Conservation (phyloP, 2,888 invertebrate genomes). For the Lithosia quadra region DNA sequence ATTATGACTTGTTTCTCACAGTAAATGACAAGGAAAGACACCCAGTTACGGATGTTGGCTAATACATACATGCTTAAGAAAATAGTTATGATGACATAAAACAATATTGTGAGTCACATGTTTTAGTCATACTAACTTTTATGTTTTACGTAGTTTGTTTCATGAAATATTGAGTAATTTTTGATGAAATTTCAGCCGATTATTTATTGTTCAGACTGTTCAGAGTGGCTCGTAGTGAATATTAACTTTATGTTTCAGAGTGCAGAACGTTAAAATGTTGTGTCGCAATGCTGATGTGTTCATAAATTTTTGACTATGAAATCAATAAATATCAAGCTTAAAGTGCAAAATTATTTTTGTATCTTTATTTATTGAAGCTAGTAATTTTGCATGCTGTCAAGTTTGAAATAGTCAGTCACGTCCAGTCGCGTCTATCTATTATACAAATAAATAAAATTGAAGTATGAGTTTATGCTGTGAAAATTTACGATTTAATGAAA, state of each 20-base stretch:
- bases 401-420: not conserved
- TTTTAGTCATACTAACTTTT: not conserved
- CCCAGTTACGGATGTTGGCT: not conserved
- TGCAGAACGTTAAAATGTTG: slow-evolving; percentile 30
- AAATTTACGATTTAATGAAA: not conserved
- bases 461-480: not conserved
- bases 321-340: slow-evolving; percentile 14
- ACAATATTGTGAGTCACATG: not conserved
- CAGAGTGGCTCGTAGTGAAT: slow-evolving; percentile 30
- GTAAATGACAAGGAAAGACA: not conserved
- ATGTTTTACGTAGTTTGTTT: slow-evolving; percentile 16
- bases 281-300: slow-evolving; percentile 20
- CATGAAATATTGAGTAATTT: slow-evolving; percentile 27
- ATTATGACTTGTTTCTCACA: not conserved
- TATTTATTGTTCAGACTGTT: slow-evolving; percentile 28
- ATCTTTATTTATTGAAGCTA: not conserved
- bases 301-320: slow-evolving; percentile 18
- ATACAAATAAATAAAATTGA: not conserved
- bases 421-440: not conserved
- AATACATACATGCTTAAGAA: not conserved
- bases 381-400: slow-evolving; percentile 1
- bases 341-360: not conserved
- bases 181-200: slow-evolving; percentile 26
- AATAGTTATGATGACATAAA: not conserved
- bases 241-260: slow-evolving; percentile 32